phyloP scores from a whole-genome alignment of 2,888 invertebrate genomes.

The Thereva nobilitata region DNA sequence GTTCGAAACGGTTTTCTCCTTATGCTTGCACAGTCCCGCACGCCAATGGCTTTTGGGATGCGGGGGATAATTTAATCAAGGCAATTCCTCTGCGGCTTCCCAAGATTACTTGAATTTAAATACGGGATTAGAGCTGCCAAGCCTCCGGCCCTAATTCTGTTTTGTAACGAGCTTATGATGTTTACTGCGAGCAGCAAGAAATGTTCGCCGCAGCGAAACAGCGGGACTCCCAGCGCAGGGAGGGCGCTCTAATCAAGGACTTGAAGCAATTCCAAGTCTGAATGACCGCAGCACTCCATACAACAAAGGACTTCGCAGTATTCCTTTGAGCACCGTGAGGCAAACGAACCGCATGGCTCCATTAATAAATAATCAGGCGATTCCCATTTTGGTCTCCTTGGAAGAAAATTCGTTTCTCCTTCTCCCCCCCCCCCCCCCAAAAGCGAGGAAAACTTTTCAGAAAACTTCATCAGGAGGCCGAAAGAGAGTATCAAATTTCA shows the following conservation, averaged over 20 bases:
- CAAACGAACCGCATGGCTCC: slow-evolving; percentile 10
- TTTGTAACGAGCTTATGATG: no score
- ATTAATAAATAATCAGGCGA: slow-evolving; percentile 25
- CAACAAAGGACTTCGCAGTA: not conserved
- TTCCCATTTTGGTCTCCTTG: not conserved
- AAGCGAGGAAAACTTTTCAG: slow-evolving; percentile 12
- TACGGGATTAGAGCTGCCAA: no score
- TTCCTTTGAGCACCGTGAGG: slow-evolving; percentile 2
- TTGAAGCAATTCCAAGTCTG: no score
- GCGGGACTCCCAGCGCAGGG: no score
- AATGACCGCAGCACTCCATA: no score
- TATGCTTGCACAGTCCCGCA: not conserved
- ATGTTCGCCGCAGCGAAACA: no score
- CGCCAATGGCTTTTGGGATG: no score
- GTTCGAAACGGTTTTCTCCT: slow-evolving; percentile 13
- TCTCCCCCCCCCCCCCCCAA: not conserved
- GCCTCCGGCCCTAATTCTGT: no score
- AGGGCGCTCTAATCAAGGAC: no score
- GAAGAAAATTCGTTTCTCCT: slow-evolving; percentile 10
- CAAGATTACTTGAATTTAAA: no score
- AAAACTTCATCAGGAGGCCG: slow-evolving; percentile 16
- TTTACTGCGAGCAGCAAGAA: no score
- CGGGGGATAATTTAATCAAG: not conserved
- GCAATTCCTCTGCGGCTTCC: slow-evolving; percentile 4
- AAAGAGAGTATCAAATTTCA: slow-evolving; percentile 25